Base-by-base conservation (phyloP, 2,888 invertebrate species). In the Mythimna albipuncta region DNA sequence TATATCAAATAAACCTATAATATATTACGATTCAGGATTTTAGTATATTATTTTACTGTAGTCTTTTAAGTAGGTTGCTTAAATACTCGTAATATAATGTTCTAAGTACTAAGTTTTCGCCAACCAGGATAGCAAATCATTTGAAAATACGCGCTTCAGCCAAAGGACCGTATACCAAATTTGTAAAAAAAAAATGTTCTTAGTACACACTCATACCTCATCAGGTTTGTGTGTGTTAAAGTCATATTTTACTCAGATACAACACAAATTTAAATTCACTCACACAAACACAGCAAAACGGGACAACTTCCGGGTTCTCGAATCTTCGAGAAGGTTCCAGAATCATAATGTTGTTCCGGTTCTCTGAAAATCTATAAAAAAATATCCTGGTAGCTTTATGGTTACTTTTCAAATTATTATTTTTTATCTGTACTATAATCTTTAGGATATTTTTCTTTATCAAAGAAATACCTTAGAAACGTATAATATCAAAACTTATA, bases 151-250 rank as follows among this genome's bases (percentile, higher is more conserved):
- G 19, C 13, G 11, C 9, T 16, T 1, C n/a, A 13, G 10, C 50
- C 19, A 75, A 69, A 57, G 6, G 55, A 52, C 57, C 19, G 6
- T 26, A 10, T 6, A 0, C n/a, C 75, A 59, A 61, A 38, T 32
- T 50, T 13, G 9, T 21, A 21, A 52, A 58, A 75, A 52, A 13
- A 11, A 52, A 58, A 16, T 1, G 16, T 26, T 21, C n/a, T 6
- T 16, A n/a, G 10, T n/a, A 47, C 32, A 13, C 75, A 57, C 19
- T 7, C 41, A 74, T 55, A 21, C 21, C 5, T 13, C 41, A n/a
- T 52, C 50, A 0, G 9, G n/a, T 63, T n/a, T 38, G 16, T 0
- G 11, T 16, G 26, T 55, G 54, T 72, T 19, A 47, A 63, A 44
- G n/a, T 26, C 11, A 35, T 16, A 7, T 13, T 5, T 44, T 35